A percentile compares a stretch with the other conserved stretches of the same genome.
phyloP scores from a whole-genome alignment of 2,113 vertebrate genomes.

The Nothoprocta perdicaria region DNA sequence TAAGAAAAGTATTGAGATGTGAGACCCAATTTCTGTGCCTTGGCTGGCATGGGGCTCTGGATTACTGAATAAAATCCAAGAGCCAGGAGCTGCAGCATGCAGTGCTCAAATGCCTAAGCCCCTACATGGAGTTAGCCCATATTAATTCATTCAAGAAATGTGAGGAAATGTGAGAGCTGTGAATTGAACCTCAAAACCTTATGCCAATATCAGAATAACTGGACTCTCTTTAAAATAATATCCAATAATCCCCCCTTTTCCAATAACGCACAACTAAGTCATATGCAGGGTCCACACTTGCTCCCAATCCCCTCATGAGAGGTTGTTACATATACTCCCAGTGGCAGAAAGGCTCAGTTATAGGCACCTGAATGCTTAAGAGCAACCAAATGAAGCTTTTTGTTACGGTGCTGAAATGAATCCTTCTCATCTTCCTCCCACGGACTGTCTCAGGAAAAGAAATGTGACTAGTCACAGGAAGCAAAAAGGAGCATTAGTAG shows the following conservation, averaged over 20 bases:
- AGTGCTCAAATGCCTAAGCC: not conserved
- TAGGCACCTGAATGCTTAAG: not conserved
- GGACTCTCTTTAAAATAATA: not conserved
- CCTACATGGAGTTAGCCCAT: not conserved
- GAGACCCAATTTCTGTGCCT: not conserved
- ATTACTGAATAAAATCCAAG: slow-evolving; percentile 16
- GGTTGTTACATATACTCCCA: not conserved
- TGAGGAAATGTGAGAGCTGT: not conserved
- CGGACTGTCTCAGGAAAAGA: slow-evolving; percentile 38
- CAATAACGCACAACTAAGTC: not conserved
- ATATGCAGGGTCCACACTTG: not conserved
- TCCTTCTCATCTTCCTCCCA: slow-evolving; percentile 21
- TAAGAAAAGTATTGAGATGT: not conserved
- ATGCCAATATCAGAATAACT: not conserved
- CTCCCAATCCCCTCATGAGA: not conserved
- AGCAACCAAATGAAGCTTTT: not conserved
- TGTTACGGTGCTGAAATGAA: not conserved
- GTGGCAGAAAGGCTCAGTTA: not conserved
- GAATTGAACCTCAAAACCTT: not conserved
- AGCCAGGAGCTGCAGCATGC: not conserved
- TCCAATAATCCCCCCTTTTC: not conserved
- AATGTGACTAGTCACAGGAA: slow-evolving; percentile 51
- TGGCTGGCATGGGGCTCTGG: not conserved
- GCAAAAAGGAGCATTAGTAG: slow-evolving; percentile 35
- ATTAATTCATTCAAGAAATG: slow-evolving; percentile 2